phyloP scores from a whole-genome alignment of 2,113 vertebrate genomes.

The Camelus bactrianus region DNA sequence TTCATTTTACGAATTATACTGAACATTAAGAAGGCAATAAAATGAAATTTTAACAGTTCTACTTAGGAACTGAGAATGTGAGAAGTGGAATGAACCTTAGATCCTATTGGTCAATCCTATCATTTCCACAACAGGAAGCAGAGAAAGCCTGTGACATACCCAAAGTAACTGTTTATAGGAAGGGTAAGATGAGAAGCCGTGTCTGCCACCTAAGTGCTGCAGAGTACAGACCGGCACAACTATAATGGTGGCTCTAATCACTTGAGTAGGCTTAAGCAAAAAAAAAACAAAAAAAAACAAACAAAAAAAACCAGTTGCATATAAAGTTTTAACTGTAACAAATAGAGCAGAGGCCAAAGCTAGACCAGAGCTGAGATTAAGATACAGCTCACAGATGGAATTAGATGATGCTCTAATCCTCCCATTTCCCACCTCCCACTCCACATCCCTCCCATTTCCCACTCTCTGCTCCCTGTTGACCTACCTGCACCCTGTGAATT shows the following conservation, averaged over 20 bases:
- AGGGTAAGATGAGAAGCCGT: neutral
- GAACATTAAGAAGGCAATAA: slow-evolving; percentile 14
- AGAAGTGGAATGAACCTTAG: neutral
- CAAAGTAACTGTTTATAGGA: neutral
- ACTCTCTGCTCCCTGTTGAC: neutral
- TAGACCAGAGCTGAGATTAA: neutral
- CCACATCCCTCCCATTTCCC: neutral
- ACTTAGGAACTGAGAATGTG: neutral
- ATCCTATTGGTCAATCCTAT: neutral
- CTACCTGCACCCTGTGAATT: neutral
- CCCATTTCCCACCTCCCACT: neutral
- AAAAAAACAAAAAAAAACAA: neutral
- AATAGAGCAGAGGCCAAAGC: neutral
- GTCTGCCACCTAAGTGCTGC: neutral
- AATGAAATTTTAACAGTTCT: slow-evolving; percentile 16
- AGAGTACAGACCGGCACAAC: neutral
- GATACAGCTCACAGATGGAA: neutral
- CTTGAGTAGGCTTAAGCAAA: neutral
- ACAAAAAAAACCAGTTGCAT: neutral
- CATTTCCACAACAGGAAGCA: neutral
- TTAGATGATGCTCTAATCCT: neutral
- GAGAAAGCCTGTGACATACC: neutral
- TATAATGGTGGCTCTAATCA: neutral
- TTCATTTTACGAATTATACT: neutral
- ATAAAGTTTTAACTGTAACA: neutral